Conservation (phyloP, 2,888 invertebrate genomes). For the Lacanobia oleracea region DNA sequence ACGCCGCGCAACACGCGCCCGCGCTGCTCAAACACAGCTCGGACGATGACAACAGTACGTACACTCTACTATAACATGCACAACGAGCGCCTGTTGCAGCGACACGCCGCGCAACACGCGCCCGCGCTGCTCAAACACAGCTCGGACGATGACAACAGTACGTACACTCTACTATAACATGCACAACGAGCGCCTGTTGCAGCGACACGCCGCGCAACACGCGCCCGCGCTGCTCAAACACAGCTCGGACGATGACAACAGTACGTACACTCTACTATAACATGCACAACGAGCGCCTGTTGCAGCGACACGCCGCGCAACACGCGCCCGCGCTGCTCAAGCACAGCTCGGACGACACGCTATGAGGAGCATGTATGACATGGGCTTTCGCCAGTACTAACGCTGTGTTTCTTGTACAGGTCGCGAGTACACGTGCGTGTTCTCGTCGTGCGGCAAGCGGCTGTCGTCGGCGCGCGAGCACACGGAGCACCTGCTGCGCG, state of each 20-base stretch:
- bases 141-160: neutral
- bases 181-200: neutral
- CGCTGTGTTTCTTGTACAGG: conserved; percentile 42
- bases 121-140: neutral
- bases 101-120: neutral
- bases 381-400: neutral
- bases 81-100: neutral
- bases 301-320: too few species aligned
- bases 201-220: neutral
- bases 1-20: neutral
- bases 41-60: conserved; percentile 8
- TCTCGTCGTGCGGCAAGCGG: conserved; percentile 83
- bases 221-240: neutral
- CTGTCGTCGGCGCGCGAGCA: conserved; percentile 82
- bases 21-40: neutral
- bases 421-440: conserved; percentile 81
- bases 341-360: too few species aligned
- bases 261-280: conserved; percentile 1
- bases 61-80: neutral
- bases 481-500: conserved; percentile 87
- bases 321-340: too few species aligned
- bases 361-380: too few species aligned
- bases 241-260: neutral
- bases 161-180: neutral
- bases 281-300: neutral